These are phyloP conservation scores for Poecilia picta DNA, from an alignment of 2,797 vertebrate genomes.

Conservation along the genomic window DNA sequence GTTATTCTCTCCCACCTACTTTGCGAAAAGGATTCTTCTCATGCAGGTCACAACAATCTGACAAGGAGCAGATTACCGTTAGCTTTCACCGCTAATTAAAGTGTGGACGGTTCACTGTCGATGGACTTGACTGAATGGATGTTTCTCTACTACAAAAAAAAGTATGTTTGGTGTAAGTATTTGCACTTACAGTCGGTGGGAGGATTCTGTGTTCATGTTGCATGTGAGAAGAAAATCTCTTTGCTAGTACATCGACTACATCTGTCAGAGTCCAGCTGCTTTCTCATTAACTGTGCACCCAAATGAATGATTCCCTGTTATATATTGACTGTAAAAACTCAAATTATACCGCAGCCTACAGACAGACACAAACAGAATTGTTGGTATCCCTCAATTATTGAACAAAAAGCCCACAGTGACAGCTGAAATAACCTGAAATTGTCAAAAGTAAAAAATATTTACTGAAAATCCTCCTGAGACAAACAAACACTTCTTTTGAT, in stretches of 20 bases:
- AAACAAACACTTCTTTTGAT: not conserved
- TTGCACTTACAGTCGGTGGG: conserved; percentile 49
- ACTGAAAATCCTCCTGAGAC: not conserved
- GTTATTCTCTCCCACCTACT: conserved; percentile 70
- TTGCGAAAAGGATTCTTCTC: conserved; percentile 69
- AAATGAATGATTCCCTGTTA: conserved; percentile 17
- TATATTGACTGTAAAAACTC: not conserved
- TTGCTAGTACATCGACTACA: conserved; percentile 56
- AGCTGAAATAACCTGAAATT: not conserved
- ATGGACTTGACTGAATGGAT: conserved; percentile 48
- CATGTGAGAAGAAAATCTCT: conserved; percentile 62
- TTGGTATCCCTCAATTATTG: not conserved
- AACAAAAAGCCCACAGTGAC: not conserved
- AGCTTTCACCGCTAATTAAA: conserved; percentile 78
- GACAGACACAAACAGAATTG: not conserved
- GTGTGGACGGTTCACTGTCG: conserved; percentile 54
- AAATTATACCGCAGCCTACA: not conserved
- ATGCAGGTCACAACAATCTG: conserved; percentile 63
- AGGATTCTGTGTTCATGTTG: conserved; percentile 52
- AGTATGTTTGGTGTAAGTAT: conserved; percentile 41
- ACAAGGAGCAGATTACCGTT: conserved; percentile 74
- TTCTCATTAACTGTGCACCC: conserved; percentile 23
- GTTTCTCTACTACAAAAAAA: conserved; percentile 48
- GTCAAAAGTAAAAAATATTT: not conserved
- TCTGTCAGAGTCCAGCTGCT: conserved; percentile 58